These are phyloP conservation scores for Hydrophis major DNA, from an alignment of 2,797 vertebrate genomes.

Conservation along the genomic window DNA sequence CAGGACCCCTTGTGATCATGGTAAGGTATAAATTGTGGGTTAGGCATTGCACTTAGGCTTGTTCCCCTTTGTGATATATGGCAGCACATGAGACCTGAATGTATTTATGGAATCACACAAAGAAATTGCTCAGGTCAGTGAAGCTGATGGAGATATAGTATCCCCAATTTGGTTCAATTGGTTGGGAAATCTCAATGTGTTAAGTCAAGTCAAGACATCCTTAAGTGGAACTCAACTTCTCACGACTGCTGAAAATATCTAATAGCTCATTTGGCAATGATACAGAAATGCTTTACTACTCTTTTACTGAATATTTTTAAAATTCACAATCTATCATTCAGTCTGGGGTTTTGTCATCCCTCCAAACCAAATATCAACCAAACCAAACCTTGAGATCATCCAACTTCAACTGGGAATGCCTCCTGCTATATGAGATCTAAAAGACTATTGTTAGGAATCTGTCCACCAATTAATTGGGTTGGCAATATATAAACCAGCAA, in stretches of 20 bases:
- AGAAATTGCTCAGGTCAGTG: neutral
- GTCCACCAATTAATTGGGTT: no score
- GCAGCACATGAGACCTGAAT: neutral
- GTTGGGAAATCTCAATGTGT: neutral
- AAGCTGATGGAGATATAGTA: neutral
- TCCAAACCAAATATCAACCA: neutral
- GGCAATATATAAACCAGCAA: no score
- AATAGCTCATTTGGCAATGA: neutral
- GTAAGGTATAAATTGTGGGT: neutral
- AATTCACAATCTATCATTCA: neutral
- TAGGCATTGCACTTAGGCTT: neutral
- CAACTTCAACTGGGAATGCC: neutral
- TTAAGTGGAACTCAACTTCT: neutral
- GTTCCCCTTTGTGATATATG: neutral
- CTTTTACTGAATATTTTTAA: neutral
- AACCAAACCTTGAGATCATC: neutral
- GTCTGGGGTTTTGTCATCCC: neutral
- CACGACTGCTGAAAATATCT: neutral
- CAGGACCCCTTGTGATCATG: neutral
- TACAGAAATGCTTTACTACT: neutral
- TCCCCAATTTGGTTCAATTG: neutral
- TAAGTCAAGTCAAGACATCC: neutral
- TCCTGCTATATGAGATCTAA: neutral
- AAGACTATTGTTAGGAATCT: neutral
- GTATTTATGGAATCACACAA: neutral